These are phyloP conservation scores for Ciconia nigra DNA, from an alignment of 2,797 vertebrate genomes.

Conservation along the genomic window DNA sequence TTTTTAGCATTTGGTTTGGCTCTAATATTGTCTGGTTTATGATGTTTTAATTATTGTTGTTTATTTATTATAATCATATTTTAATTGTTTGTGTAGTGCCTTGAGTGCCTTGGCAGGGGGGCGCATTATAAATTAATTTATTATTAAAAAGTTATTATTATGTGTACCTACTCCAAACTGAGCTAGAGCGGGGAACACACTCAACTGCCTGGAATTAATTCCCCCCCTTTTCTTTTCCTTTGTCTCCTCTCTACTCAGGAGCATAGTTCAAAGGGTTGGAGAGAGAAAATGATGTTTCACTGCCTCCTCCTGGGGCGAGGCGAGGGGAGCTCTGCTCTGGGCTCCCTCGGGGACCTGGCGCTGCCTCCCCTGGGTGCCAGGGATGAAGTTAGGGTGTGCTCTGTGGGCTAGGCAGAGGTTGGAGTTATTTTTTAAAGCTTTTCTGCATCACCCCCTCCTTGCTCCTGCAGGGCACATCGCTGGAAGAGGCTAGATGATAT, in stretches of 20 bases:
- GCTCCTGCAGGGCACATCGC: neutral
- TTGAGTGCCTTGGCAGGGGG: conserved; percentile 64
- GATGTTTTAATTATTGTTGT: conserved; percentile 74
- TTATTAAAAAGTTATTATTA: conserved; percentile 69
- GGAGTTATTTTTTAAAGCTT: neutral
- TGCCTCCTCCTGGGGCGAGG: neutral
- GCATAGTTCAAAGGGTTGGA: neutral
- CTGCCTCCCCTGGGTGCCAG: neutral
- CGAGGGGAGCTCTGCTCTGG: neutral
- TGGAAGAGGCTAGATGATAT: neutral
- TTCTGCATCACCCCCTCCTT: neutral
- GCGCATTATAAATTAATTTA: conserved; percentile 68
- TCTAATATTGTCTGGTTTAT: conserved; percentile 61
- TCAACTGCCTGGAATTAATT: conserved; percentile 26
- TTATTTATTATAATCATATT: conserved; percentile 73
- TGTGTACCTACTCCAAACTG: conserved; percentile 46
- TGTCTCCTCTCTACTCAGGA: neutral
- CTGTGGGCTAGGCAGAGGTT: neutral
- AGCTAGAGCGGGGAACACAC: neutral
- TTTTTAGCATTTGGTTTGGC: conserved; percentile 48
- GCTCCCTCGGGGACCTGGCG: fast-evolving
- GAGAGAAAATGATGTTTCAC: neutral
- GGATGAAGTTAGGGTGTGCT: neutral
- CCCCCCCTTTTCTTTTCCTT: neutral
- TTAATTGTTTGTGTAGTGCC: conserved; percentile 67